phyloP scores from a whole-genome alignment of 64 coral and sea anemone species.

The Actinia equina region DNA sequence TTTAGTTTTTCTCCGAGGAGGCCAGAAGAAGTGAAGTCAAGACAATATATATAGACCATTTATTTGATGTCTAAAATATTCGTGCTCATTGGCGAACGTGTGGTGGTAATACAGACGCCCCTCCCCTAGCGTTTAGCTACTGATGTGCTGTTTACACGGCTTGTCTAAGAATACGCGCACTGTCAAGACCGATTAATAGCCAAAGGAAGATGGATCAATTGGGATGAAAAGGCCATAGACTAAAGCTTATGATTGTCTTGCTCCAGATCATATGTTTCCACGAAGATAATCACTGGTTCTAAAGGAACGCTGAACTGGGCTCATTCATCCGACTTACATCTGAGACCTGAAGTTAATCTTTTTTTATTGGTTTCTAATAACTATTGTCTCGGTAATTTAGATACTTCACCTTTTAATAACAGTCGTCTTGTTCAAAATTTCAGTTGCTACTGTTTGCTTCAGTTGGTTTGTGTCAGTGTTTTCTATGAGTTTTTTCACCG shows the following conservation, averaged over 20 bases:
- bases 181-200: constrained; percentile 7
- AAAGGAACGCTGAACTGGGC: neutral
- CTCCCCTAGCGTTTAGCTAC: neutral
- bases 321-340: constrained; percentile 1
- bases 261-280: constrained; percentile 1
- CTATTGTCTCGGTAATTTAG: neutral
- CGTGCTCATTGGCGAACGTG: neutral
- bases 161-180: neutral
- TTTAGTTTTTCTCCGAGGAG: neutral
- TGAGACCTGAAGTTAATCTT: constrained; percentile 1
- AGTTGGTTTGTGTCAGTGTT: too few species aligned
- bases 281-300: neutral
- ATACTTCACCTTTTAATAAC: neutral
- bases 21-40: neutral
- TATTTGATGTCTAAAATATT: neutral
- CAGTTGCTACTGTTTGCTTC: neutral
- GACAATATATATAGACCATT: neutral
- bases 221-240: constrained; percentile 1
- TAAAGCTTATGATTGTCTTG: neutral
- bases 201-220: neutral
- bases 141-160: constrained; percentile 4
- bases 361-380: constrained; percentile 5
- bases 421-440: neutral
- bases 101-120: neutral
- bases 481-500: neutral